Percentiles rank a stretch among this genome's conserved stretches.
Evolutionary conservation across 2,113 vertebrate species (phyloP).

Genomic region (zebrafish (Danio rerio)): GRCz12tu NC_133200.1:17176001-17176500

Average conservation of each 20-base stretch:
- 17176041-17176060: too few species aligned
- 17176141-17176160: too few species aligned
- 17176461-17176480: neutral
- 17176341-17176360: neutral
- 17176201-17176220: neutral
- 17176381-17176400: slow-evolving; percentile 5
- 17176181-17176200: neutral
- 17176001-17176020: too few species aligned
- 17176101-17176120: too few species aligned
- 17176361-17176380: neutral
- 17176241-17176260: neutral
- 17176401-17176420: neutral
- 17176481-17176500: slow-evolving; percentile 27
- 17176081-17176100: too few species aligned
- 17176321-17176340: neutral
- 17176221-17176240: neutral
- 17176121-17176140: too few species aligned
- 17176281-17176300: neutral
- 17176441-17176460: neutral
- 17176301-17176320: slow-evolving; percentile 9
- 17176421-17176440: neutral
- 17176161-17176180: too few species aligned
- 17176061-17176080: too few species aligned
- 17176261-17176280: neutral
- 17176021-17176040: too few species aligned